A percentile compares a stretch with the other conserved stretches of the same genome.
Conservation (phyloP, 2,888 invertebrate species). For the Tachystola acroxantha region DNA sequence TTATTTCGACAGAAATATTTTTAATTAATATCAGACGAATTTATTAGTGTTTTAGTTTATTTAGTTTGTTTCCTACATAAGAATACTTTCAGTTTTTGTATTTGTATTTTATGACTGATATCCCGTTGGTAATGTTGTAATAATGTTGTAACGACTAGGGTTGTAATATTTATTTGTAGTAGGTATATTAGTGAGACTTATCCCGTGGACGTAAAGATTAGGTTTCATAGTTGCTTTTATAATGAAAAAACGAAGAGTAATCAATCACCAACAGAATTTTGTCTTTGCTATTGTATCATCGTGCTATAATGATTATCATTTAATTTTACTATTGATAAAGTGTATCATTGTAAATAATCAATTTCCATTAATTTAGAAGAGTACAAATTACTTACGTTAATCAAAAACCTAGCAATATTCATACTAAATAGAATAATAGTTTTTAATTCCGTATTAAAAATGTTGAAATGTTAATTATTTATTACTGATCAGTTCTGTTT, state of each 20-base stretch:
- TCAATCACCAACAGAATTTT: conserved; percentile 18
- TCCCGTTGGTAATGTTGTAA: conserved; percentile 48
- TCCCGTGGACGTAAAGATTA: too few species aligned
- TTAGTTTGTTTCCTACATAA: too few species aligned
- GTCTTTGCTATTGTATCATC: conserved; percentile 34
- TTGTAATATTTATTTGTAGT: conserved; percentile 51
- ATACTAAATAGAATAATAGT: conserved; percentile 27
- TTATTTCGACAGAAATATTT: conserved; percentile 9
- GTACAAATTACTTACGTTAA: conserved; percentile 71
- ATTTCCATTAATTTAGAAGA: conserved; percentile 69
- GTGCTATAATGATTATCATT: conserved; percentile 28
- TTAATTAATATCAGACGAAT: conserved; percentile 20
- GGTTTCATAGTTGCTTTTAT: conserved; percentile 49
- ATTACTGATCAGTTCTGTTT: conserved; percentile 19
- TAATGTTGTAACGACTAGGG: conserved; percentile 49
- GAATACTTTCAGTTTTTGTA: conserved; percentile 19
- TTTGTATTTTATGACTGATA: conserved; percentile 12
- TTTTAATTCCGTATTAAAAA: conserved; percentile 12
- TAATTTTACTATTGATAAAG: conserved; percentile 35
- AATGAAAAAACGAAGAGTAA: conserved; percentile 21
- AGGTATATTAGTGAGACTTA: conserved; percentile 54
- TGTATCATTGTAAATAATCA: conserved; percentile 59
- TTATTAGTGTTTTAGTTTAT: conserved; percentile 18
- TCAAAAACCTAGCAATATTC: conserved; percentile 40
- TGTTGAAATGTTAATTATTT: conserved; percentile 16